Evolutionary conservation across 2,888 invertebrate species (phyloP).

Genomic region (Mythimna pallens): DNA sequence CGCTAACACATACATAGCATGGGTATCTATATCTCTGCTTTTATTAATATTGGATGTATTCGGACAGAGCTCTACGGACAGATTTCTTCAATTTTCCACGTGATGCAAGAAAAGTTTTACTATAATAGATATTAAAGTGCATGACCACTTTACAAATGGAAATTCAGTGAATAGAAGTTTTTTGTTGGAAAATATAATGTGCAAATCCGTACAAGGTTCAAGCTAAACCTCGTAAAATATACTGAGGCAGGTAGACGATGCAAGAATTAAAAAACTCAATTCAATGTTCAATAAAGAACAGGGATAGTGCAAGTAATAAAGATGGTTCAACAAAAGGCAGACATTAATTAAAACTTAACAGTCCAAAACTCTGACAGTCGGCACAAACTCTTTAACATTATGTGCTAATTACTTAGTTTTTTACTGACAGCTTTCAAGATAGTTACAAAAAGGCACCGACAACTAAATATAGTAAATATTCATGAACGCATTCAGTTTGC

Average conservation of each 20-base stretch:
- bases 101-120: not conserved
- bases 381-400: constrained; percentile 63
- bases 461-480: constrained; percentile 77
- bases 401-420: constrained; percentile 70
- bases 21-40: constrained; percentile 65
- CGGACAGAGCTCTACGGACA: constrained; percentile 26
- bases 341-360: constrained; percentile 63
- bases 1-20: constrained; percentile 54
- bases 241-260: not conserved
- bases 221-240: not conserved
- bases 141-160: not conserved
- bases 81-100: constrained; percentile 6
- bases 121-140: not conserved
- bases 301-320: constrained; percentile 30
- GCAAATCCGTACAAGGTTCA: not conserved
- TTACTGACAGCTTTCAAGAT: constrained; percentile 59
- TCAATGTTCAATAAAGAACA: constrained; percentile 14
- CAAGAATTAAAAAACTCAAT: constrained; percentile 18
- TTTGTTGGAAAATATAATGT: not conserved
- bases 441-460: constrained; percentile 69
- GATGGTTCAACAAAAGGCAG: constrained; percentile 43
- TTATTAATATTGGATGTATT: constrained; percentile 60
- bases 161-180: not conserved
- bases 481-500: constrained; percentile 73
- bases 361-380: constrained; percentile 47